phyloP scores from a whole-genome alignment of 1,140 invertebrate genomes.

The Aradophagus sp. region DNA sequence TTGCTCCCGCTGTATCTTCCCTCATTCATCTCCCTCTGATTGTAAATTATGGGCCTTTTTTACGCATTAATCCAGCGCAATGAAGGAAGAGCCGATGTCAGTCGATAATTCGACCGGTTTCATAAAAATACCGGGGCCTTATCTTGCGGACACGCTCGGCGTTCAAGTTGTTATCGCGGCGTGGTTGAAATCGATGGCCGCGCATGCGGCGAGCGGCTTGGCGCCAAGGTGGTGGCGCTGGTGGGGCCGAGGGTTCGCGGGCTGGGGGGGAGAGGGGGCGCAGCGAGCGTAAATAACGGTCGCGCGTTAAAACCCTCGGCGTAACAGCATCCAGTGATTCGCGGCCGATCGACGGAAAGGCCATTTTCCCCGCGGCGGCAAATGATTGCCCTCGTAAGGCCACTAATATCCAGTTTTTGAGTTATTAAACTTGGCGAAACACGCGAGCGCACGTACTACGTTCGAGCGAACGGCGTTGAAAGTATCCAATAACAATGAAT shows the following conservation, averaged over 20 bases:
- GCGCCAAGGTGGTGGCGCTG: too few relatives aligned
- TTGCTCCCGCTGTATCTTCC: too few relatives aligned
- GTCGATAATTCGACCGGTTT: too few relatives aligned
- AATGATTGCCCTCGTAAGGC: slow-evolving; percentile 18
- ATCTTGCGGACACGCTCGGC: slow-evolving; percentile 20
- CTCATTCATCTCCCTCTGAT: too few relatives aligned
- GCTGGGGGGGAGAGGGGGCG: too few relatives aligned
- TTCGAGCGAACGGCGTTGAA: background rate
- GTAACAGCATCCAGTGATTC: slow-evolving; percentile 70
- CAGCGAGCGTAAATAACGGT: slow-evolving; percentile 54
- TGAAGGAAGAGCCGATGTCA: too few relatives aligned
- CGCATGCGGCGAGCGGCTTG: slow-evolving; percentile 66
- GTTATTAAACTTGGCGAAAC: slow-evolving; percentile 1
- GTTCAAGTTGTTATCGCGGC: slow-evolving; percentile 61
- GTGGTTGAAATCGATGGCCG: slow-evolving; percentile 71
- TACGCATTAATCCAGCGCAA: too few relatives aligned
- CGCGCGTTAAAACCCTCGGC: slow-evolving; percentile 69
- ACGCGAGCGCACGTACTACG: background rate
- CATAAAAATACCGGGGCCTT: slow-evolving; percentile 10
- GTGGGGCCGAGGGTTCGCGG: too few relatives aligned
- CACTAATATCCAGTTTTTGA: background rate
- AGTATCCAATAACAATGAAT: slow-evolving; percentile 4
- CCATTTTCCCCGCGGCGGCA: slow-evolving; percentile 6
- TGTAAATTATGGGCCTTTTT: too few relatives aligned
- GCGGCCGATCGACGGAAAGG: slow-evolving; percentile 53